Evolutionary conservation across 2,113 vertebrate species (phyloP).

Genomic region (Leptobrachium ailaonicum): DNA sequence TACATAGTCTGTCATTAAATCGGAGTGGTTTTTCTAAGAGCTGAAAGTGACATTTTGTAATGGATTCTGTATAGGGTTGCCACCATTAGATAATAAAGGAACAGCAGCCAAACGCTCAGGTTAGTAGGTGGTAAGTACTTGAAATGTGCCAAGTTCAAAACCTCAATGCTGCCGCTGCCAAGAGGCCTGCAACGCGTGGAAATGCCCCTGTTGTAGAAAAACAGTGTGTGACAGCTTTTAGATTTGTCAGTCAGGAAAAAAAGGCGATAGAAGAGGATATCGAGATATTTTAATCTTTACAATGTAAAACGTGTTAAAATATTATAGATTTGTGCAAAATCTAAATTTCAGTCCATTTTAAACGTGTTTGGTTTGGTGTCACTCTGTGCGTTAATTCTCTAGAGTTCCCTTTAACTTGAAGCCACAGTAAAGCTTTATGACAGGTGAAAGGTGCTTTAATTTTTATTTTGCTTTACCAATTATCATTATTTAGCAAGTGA

Average conservation of each 20-base stretch:
- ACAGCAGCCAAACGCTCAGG: conserved; percentile 41
- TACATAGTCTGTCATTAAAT: conserved; percentile 49
- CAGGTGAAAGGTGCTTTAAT: no score
- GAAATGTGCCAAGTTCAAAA: conserved; percentile 33
- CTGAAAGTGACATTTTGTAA: conserved; percentile 43
- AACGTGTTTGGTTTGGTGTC: no score
- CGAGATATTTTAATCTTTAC: conserved; percentile 19
- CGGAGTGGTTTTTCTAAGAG: conserved; percentile 25
- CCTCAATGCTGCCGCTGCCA: conserved; percentile 8
- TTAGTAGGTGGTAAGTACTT: conserved; percentile 41
- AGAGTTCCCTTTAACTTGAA: no score
- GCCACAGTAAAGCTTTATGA: no score
- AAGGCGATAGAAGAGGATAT: not conserved
- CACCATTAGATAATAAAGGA: conserved; percentile 37
- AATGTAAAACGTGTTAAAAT: no score
- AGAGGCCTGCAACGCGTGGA: conserved; percentile 27
- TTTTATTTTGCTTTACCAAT: no score
- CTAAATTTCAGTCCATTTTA: no score
- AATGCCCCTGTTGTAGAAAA: not conserved
- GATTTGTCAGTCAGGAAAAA: conserved; percentile 6
- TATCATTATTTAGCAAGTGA: no score
- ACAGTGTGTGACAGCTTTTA: not conserved
- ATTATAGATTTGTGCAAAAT: no score
- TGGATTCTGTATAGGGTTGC: conserved; percentile 40
- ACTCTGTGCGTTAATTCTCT: no score